Base-by-base conservation (phyloP, 2,888 invertebrate genomes). In the Chesias legatella region DNA sequence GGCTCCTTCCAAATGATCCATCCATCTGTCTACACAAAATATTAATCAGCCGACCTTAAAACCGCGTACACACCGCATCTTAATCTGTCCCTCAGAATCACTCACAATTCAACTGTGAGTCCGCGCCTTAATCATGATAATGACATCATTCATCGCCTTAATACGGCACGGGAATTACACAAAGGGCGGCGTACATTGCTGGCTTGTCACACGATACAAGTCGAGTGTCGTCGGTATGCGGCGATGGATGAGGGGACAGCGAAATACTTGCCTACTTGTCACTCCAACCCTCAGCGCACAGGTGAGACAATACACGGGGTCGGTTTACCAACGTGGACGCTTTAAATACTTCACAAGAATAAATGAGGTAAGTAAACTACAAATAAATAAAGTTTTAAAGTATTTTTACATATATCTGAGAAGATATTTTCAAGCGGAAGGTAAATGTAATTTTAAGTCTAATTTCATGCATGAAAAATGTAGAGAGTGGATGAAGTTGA, bases 111-210 rank as follows among this genome's bases (percentile, higher is more conserved):
- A 80, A 77, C 81, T 75, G 61, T 66, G 66, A 63, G 66, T 73
- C 77, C 79, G 67, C 65, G 64, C 71, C 71, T 83, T 77, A 79
- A 81, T 84, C 84, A 83, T 67, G 53, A 60, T 83, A 84, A 85
- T 73, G 79, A 82, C 77, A 71, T 76, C 83, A 82, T 84, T 73
- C 78, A 73, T 85, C 79, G 79, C 71, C 65, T 69, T 73, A 70
- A 74, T 74, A 57, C 43, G 43, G 37, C 40, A 32, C 50, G 56
- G 56, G 26, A 28, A 49, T 25, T 33, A 28, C 24, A 10, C 21
- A 11, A 17, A 17, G 7, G 20, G 39, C 26, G 6, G 4, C 3
- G 22, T 63, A 37, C 73, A 72, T 63, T 64, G 62, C 67, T 32
- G 44, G 23, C 35, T 57, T 21, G 11, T 13, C 13, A 10, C 6